Evolutionary conservation across 2,113 vertebrate genomes (phyloP), one percentile per base, ranked within the genome.

Genomic region (Melozone crissalis): DNA sequence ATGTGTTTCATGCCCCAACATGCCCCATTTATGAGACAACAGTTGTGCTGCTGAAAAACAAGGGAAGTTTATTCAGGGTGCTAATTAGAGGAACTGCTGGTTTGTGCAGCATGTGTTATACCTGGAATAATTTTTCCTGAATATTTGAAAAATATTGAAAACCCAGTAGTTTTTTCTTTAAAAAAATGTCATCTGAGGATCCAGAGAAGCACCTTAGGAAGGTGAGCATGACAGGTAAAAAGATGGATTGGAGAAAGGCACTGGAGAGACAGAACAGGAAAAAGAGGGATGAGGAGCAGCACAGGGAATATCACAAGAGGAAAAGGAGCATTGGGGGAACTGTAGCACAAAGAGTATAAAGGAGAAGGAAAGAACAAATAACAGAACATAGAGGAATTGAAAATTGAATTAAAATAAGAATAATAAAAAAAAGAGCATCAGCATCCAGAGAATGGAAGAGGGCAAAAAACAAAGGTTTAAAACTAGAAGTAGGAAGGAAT

Each of bases 291-390:
- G 33, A 66, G 13, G 31, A 43, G 15, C 35, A 80, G 22, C 47
- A 28, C 8, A 18, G 43, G 12, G 54, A 84, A n/a, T 14, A 26
- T 23, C n/a, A 47, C 10, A 68, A 23, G 16, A 85, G 44, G 46
- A 37, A 78, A 67, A 63, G 13, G 22, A 87, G 9, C 30, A 18
- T 4, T 9, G 8, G 5, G 19, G 4, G 23, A 66, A n/a, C 4
- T 39, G 47, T 24, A 68, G 35, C 39, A 44, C 19, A 46, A 33
- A 5, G 9, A 0, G 0, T 4, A 10, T 8, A 5, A 52, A 57
- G 28, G 9, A 85, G 35, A 75, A 67, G 26, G 43, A 72, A 78
- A 88, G 41, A 66, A 44, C 5, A 26, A 79, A 75, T 4, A 79
- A 18, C 7, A 59, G 51, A 87, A 69, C 5, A 31, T 13, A 57